Evolutionary conservation across 2,888 invertebrate species (phyloP), one percentile per base, ranked within the genome.

Genomic region (Phalangium opilio): DNA sequence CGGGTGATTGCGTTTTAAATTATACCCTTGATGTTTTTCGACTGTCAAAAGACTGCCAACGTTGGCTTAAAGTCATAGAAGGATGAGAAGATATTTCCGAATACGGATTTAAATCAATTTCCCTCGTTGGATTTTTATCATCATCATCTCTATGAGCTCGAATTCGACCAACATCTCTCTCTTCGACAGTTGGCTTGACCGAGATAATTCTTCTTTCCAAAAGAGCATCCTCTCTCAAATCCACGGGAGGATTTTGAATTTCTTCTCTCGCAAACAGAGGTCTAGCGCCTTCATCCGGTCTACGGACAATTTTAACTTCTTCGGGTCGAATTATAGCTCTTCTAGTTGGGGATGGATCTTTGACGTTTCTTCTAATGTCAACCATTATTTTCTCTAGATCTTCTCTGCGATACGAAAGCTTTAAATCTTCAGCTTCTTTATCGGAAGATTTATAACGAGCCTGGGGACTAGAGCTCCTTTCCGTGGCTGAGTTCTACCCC

Each of bases 211-310:
- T 36, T 32, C 53, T 44, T 44, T 57, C 53, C 19, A 43, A 27
- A 40, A 44, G 41, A n/a, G 41, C 45, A 15, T 41, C 52, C 34
- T 52, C 55, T n/a, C 50, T 45, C 43, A 52, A 41, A 38, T 50
- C 48, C 35, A 48, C 44, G 2, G 50, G 41, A n/a, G 56, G 51
- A 32, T 51, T 52, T 20, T 51, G 49, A n/a, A 57, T 55, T 43
- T 57, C 57, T 36, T 57, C 57, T 15, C 57, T 36, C 38, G 56
- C 57, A 49, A 57, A 57, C n/a, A 57, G 54, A 3, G 57, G 55
- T 3, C 55, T 43, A 36, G 47, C 44, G 5, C 55, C 56, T 50
- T 57, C 57, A n/a, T 43, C 47, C 18, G 56, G 43, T 32, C 57
- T 45, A n/a, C 57, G 45, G 2, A 56, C 55, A 3, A 56, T 33